Evolutionary conservation across 2,888 invertebrate genomes (phyloP), one percentile per base, ranked within the genome.

Genomic region (Eumerus sabulonum): DNA sequence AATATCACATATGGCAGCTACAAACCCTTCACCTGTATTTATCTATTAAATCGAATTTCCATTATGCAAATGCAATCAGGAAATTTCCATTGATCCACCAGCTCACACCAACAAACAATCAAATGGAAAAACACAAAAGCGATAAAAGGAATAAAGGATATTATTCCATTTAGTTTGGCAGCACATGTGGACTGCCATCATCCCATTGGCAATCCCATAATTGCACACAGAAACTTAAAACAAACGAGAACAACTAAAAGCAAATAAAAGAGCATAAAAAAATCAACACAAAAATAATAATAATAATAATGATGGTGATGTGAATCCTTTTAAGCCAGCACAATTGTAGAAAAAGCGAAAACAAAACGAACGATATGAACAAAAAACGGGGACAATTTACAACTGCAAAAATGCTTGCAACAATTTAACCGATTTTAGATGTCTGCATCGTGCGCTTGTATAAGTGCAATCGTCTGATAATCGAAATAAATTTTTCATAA

Each of bases 401-500:
- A 64, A 57, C 44, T 18, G 42, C 42, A 38, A 19, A 14, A 54
- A 64, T 53, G 35, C 45, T 54, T 59, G 45, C 68, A 53, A 70
- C 68, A 70, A 60, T 70, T 70, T 60, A 70, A 47, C 60, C 17
- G 44, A 54, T 53, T 60, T 68, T 45, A 54, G 47, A 40, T 59
- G 19, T 12, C 38, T 16, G 44, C 5, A 40, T 11, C 11, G n/a
- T 40, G 40, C n/a, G 11, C 18, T 7, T 17, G 40, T 12, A 12
- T 36, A 16, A 18, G n/a, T 27, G 42, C 40, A 11, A 40, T 3
- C 40, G 40, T n/a, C 51, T 16, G 53, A 70, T 70, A 70, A 70
- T 70, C 68, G 60, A 70, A 70, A 70, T 70, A 60, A 70, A 70
- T 70, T 70, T 68, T 70, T 70, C 60, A 70, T 70, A 70, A 70